phyloP scores from a whole-genome alignment of 2,113 vertebrate genomes.

The Indicator maculatus region DNA sequence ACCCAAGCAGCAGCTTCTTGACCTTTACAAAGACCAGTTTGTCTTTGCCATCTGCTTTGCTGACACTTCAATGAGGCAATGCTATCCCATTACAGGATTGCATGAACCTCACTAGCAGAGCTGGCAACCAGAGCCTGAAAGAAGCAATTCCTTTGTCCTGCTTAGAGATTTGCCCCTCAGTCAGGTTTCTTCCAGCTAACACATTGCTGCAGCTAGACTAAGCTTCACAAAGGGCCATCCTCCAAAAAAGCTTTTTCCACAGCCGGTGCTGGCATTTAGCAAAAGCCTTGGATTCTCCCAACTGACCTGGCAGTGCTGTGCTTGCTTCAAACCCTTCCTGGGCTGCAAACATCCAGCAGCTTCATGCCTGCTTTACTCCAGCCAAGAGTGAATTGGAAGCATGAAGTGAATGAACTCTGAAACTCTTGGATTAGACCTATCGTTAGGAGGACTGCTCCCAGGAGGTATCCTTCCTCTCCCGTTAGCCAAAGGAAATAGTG shows the following conservation, averaged over 20 bases:
- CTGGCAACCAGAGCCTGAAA: neutral
- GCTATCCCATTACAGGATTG: neutral
- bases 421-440: neutral
- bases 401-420: neutral
- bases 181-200: neutral
- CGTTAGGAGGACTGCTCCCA: neutral
- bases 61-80: neutral
- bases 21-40: neutral
- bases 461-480: neutral
- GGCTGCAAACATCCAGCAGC: neutral
- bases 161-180: neutral
- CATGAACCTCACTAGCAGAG: neutral
- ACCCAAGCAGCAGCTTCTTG: neutral
- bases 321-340: slow-evolving; percentile 1
- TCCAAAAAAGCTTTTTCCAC: neutral
- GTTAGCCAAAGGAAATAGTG: neutral
- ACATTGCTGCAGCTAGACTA: accelerated
- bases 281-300: neutral
- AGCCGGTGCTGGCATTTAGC: neutral
- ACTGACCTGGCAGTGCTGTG: neutral
- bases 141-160: neutral
- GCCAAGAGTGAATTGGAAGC: neutral
- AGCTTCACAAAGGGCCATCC: neutral
- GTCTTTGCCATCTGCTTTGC: neutral
- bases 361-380: neutral